A percentile compares a stretch with the other conserved stretches of the same genome.
Evolutionary conservation across 2,888 invertebrate genomes (phyloP).

Genomic region (Bembecia ichneumoniformis): DNA sequence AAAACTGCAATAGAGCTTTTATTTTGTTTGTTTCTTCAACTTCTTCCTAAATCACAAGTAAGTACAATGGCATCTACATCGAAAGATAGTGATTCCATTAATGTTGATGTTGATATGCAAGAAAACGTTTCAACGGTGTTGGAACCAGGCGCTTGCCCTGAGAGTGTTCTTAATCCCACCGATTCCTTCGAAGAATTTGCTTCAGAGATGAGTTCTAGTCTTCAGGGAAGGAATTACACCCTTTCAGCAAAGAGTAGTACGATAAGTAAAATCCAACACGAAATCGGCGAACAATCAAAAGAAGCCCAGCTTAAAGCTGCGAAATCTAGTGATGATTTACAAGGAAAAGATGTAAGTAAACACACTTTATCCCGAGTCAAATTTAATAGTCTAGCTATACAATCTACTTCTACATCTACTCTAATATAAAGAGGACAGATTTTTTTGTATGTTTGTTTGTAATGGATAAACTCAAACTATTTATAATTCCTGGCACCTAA

Average conservation of each 20-base stretch:
- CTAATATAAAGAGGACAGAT: no score
- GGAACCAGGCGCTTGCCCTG: conserved; percentile 64
- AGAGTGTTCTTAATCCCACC: conserved; percentile 79
- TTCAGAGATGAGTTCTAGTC: conserved; percentile 75
- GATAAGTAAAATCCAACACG: conserved; percentile 73
- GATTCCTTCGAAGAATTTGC: conserved; percentile 81
- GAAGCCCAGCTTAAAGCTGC: conserved; percentile 35
- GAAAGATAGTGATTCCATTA: conserved; percentile 28
- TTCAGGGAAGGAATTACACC: conserved; percentile 68
- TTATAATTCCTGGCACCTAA: no score
- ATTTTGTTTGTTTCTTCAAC: not conserved
- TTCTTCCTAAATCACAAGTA: conserved; percentile 1
- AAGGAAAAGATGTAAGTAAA: conserved; percentile 47
- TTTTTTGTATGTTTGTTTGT: no score
- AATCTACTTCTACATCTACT: no score
- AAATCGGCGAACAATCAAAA: conserved; percentile 49
- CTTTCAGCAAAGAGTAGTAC: conserved; percentile 70
- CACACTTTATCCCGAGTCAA: no score
- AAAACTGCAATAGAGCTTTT: no score
- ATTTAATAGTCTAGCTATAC: no score
- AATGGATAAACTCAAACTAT: no score
- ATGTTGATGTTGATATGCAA: conserved; percentile 17
- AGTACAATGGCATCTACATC: conserved; percentile 54
- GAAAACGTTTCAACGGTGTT: conserved; percentile 37
- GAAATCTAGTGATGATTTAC: conserved; percentile 54